phyloP scores from a whole-genome alignment of 2,797 vertebrate species.

The Notolepis coatsorum region DNA sequence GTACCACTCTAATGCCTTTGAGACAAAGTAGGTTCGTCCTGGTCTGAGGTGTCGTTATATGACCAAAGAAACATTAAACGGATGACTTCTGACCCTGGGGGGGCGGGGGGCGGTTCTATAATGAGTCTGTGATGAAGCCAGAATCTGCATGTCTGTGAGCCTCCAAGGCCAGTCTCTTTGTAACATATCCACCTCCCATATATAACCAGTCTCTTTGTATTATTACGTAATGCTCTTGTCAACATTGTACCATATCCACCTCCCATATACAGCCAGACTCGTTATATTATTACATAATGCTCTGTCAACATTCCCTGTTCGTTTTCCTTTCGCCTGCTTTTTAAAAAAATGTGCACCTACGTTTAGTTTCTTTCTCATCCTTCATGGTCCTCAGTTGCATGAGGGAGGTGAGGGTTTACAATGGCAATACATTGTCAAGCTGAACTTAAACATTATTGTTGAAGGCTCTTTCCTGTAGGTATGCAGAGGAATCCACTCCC shows the following conservation, averaged over 20 bases:
- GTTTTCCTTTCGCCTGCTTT: constrained; percentile 40
- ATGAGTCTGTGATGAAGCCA: too few relatives aligned
- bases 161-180: neutral
- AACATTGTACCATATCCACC: neutral
- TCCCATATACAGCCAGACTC: constrained; percentile 34
- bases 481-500: neutral
- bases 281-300: constrained; percentile 20
- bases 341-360: constrained; percentile 35
- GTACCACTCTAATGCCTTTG: too few relatives aligned
- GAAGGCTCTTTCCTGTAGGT: constrained; percentile 24
- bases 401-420: constrained; percentile 54
- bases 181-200: too few relatives aligned
- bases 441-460: constrained; percentile 22
- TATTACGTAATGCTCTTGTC: too few relatives aligned
- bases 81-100: too few relatives aligned
- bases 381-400: constrained; percentile 65
- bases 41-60: too few relatives aligned
- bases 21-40: too few relatives aligned
- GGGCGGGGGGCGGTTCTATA: too few relatives aligned
- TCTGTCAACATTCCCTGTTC: constrained; percentile 40
- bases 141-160: too few relatives aligned
- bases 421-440: constrained; percentile 33
- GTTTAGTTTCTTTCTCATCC: constrained; percentile 46
- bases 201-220: neutral
- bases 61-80: too few relatives aligned